A percentile compares a stretch with the other conserved stretches of the same genome.
Conservation (phyloP, 92 coral and sea anemone species). For the Umimayanthus kanabou region DNA sequence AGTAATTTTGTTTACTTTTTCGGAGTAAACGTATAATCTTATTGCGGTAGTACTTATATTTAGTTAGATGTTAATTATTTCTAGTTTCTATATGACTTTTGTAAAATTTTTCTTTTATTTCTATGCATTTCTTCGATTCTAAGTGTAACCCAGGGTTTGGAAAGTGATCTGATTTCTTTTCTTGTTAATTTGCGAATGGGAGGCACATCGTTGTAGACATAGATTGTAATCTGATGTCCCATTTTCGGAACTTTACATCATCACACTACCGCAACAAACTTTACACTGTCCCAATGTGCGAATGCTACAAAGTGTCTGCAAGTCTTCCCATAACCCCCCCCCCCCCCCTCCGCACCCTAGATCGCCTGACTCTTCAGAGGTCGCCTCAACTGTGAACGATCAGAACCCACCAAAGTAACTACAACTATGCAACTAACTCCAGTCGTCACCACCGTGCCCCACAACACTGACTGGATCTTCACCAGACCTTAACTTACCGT, state of each 20-base stretch:
- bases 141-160: too few species aligned
- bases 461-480: constrained; percentile 11
- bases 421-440: neutral
- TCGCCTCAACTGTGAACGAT: neutral
- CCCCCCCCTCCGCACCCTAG: too few species aligned
- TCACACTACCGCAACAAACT: constrained; percentile 50
- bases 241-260: constrained; percentile 43
- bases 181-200: constrained; percentile 36
- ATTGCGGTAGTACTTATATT: constrained; percentile 43
- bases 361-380: constrained; percentile 7
- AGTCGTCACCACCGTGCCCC: constrained; percentile 1
- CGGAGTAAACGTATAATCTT: constrained; percentile 35
- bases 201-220: constrained; percentile 35
- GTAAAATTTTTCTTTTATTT: constrained; percentile 43
- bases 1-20: constrained; percentile 45
- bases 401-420: neutral
- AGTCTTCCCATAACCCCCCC: too few species aligned
- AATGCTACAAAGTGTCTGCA: too few species aligned
- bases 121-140: constrained; percentile 53
- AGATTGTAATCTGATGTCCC: constrained; percentile 1
- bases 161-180: too few species aligned
- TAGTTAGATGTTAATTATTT: constrained; percentile 44
- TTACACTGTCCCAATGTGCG: constrained; percentile 43
- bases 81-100: constrained; percentile 47
- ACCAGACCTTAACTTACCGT: neutral